Conservation (phyloP, 2,113 vertebrate genomes). For the Dromaius novaehollandiae region DNA sequence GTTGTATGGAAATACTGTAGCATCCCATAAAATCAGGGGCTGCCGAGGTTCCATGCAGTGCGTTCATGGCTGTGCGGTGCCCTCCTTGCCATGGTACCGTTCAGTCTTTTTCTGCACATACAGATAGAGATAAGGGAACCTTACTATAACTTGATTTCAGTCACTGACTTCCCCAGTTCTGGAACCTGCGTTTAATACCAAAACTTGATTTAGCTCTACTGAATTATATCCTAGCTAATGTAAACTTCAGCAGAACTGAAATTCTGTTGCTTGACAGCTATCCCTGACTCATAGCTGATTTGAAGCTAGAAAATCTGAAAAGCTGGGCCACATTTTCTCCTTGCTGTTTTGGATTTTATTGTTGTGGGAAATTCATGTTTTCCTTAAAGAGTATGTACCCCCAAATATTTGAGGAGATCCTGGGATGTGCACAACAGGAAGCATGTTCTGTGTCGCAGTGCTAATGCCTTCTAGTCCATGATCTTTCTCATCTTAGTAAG, state of each 20-base stretch:
- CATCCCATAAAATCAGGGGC: background rate
- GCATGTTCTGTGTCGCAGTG: background rate
- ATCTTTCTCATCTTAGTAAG: background rate
- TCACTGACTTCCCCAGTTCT: background rate
- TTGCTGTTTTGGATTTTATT: background rate
- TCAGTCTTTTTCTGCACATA: background rate
- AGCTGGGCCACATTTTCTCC: background rate
- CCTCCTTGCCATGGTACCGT: background rate
- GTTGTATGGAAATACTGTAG: background rate
- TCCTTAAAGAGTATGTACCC: background rate
- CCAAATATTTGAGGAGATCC: background rate
- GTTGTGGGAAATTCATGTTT: background rate
- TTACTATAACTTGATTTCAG: background rate
- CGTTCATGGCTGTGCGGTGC: background rate
- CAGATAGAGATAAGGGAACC: background rate
- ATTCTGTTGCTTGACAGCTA: background rate
- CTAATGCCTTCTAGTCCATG: background rate
- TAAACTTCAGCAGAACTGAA: background rate
- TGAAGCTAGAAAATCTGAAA: background rate
- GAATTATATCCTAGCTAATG: background rate
- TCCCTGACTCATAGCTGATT: background rate
- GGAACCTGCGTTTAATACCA: background rate
- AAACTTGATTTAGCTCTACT: background rate
- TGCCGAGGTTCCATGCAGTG: background rate
- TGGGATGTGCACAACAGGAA: background rate